phyloP scores from a whole-genome alignment of 2,113 vertebrate species.

The Dicrurus megarhynchus region DNA sequence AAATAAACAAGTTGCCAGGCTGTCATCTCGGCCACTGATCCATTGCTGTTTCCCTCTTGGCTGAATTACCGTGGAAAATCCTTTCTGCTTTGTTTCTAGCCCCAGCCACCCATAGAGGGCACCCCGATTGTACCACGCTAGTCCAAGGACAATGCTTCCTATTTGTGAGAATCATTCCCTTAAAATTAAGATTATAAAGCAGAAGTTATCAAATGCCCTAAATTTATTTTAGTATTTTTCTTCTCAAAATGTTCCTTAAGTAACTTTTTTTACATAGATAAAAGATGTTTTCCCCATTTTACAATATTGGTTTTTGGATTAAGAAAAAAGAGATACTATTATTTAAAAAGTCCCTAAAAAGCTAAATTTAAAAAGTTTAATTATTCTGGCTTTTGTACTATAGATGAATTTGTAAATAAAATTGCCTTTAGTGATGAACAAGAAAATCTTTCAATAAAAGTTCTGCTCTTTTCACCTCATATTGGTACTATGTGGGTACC shows the following conservation, averaged over 20 bases:
- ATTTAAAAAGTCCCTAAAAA: not conserved
- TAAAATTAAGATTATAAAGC: not conserved
- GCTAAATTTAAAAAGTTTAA: not conserved
- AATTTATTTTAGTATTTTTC: not conserved
- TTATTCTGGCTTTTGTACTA: not conserved
- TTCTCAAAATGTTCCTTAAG: not conserved
- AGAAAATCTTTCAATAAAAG: not conserved
- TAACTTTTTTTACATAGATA: not conserved
- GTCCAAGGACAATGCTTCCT: not conserved
- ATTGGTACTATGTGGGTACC: not conserved
- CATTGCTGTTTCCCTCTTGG: not conserved
- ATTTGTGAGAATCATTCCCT: not conserved
- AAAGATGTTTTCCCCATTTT: not conserved
- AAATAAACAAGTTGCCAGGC: not conserved
- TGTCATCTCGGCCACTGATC: not conserved
- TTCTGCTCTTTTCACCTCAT: not conserved
- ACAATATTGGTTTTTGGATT: not conserved
- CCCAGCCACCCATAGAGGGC: slow-evolving; percentile 30
- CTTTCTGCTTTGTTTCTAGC: not conserved
- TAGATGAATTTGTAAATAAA: not conserved
- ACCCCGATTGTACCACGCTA: not conserved
- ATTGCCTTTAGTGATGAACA: not conserved
- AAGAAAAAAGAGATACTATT: not conserved
- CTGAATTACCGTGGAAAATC: not conserved
- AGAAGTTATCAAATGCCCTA: not conserved